Evolutionary conservation across 2,797 vertebrate genomes (phyloP).

Genomic region (Phataginus tricuspis): DNA sequence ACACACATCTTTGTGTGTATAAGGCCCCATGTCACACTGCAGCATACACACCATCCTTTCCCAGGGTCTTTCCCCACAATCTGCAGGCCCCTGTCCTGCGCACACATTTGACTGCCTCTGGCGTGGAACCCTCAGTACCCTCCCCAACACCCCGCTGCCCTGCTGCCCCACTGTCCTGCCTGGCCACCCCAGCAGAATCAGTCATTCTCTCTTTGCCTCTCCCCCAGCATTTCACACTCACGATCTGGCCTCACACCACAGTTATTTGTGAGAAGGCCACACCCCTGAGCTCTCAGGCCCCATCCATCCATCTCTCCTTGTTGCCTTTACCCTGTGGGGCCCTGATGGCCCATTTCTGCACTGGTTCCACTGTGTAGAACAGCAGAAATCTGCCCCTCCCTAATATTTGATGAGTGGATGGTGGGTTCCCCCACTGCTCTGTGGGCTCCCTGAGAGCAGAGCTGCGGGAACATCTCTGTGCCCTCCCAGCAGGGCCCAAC

Average conservation of each 20-base stretch:
- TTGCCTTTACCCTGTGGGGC: neutral
- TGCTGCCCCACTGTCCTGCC: too few species aligned
- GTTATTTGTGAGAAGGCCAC: neutral
- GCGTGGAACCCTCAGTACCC: neutral
- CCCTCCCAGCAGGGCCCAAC: neutral
- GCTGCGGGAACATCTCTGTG: neutral
- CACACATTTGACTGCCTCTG: neutral
- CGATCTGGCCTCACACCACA: neutral
- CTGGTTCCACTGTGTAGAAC: neutral
- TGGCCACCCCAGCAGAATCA: neutral
- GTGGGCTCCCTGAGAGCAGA: neutral
- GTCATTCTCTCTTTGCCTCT: neutral
- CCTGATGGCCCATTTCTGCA: neutral
- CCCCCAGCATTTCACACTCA: neutral
- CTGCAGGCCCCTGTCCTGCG: neutral
- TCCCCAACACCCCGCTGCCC: rapidly evolving
- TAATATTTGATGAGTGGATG: neutral
- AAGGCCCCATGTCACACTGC: neutral
- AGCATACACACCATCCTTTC: neutral
- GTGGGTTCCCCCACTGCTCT: neutral
- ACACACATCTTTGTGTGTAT: neutral
- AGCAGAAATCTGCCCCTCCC: neutral
- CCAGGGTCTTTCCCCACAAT: neutral
- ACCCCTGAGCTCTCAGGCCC: neutral
- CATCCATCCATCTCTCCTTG: neutral